Evolutionary conservation across 1,140 invertebrate genomes (phyloP), one percentile per base, ranked within the genome.

Genomic region (Saccostrea glomerata): DNA sequence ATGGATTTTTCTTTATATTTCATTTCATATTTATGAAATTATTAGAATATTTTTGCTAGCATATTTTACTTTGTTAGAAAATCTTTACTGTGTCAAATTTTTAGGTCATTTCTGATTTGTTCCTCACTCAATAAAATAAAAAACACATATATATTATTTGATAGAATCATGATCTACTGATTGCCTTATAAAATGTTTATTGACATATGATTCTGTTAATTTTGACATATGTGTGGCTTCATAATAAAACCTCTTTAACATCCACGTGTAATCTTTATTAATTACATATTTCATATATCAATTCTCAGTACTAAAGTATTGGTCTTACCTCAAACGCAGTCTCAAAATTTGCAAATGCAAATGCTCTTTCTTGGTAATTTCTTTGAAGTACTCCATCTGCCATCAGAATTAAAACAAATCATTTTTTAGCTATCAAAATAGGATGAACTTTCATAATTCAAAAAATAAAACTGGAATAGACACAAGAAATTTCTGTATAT

Each of bases 331-430:
- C 98, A 95, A 99, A 99, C 95, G 98, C 98, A 91, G 97, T 96
- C 96, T 99, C 99, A 95, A 99, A 99, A 95, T 99, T 98, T 96
- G 99, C 97, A 96, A 99, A 99, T 95, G 99, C 98, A 95, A 99
- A 98, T 94, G 98, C 98, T 73, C 99, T 96, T 89, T 97, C 97
- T 93, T 98, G 97, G 94, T 98, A 99, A 25, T 98, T 98, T 89
- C 99, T 98, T 12, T 97, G 97, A 63, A 98, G 94, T 17, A 96
- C 97, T 70, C 97, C 97, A 94, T 96, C 96, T 96, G 92, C 91
- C 92, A 63, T 12, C 15, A 84, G 54, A 54, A 84, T n/a, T 47
- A 47, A 7, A 47, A 47, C 1, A 47, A 0, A 47, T 9, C 6
- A 47, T 47, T 0, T 47, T 47, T 36, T 6, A 9, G 47, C 2